A percentile compares a stretch with the other conserved stretches of the same genome.
phyloP scores from a whole-genome alignment of 1,140 invertebrate genomes.

The Drosophila biarmipes region DNA sequence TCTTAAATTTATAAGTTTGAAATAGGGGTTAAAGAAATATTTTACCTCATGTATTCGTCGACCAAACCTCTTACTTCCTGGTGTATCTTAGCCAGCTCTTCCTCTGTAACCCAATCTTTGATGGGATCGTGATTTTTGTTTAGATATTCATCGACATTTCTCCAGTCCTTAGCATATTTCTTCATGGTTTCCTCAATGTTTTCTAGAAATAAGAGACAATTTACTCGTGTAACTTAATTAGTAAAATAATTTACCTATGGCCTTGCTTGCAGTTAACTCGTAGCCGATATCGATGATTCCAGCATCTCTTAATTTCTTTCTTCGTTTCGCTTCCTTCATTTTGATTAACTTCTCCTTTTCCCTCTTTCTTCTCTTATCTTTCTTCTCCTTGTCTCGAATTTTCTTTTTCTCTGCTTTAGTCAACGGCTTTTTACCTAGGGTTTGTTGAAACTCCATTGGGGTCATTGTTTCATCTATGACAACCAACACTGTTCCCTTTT shows the following conservation, averaged over 20 bases:
- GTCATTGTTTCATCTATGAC: slow-evolving; percentile 85
- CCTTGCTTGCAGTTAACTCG: slow-evolving; percentile 48
- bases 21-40: not conserved
- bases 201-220: slow-evolving; percentile 1
- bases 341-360: slow-evolving; percentile 64
- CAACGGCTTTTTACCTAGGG: slow-evolving; percentile 77
- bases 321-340: slow-evolving; percentile 68
- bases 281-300: slow-evolving; percentile 77
- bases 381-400: slow-evolving; percentile 62
- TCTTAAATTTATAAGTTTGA: not conserved
- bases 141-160: slow-evolving; percentile 77
- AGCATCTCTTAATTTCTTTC: slow-evolving; percentile 72
- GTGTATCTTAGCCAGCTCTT: slow-evolving; percentile 86
- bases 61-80: slow-evolving; percentile 85
- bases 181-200: slow-evolving; percentile 80
- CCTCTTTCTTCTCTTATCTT: slow-evolving; percentile 57
- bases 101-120: slow-evolving; percentile 85
- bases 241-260: slow-evolving; percentile 51
- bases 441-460: slow-evolving; percentile 85
- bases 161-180: slow-evolving; percentile 85
- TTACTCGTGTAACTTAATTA: too few species aligned
- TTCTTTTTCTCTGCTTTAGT: slow-evolving; percentile 70
- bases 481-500: slow-evolving; percentile 86
- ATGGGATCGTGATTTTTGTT: slow-evolving; percentile 85
- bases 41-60: slow-evolving; percentile 86